phyloP scores from a whole-genome alignment of 2,113 vertebrate genomes.

The Crotalus helleri region DNA sequence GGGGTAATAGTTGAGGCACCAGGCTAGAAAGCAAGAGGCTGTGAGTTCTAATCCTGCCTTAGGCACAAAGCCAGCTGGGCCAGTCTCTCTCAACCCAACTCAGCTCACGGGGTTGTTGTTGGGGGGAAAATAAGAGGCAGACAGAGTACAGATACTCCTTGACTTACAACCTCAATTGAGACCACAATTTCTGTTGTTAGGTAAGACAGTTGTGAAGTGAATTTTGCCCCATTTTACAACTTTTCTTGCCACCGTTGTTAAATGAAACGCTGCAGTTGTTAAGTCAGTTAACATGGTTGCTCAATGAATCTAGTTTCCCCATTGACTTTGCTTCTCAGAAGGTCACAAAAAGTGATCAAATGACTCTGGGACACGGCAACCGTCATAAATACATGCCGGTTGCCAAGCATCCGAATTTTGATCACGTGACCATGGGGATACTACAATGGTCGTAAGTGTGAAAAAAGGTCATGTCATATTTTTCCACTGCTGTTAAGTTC shows the following conservation, averaged over 20 bases:
- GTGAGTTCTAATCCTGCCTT: neutral
- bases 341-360: neutral
- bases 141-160: neutral
- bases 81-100: neutral
- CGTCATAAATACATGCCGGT: neutral
- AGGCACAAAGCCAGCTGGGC: neutral
- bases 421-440: neutral
- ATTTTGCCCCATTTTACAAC: neutral
- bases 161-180: neutral
- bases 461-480: neutral
- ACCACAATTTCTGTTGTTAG: neutral
- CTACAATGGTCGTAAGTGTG: neutral
- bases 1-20: neutral
- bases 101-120: neutral
- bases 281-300: neutral
- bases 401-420: neutral
- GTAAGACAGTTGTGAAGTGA: neutral
- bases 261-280: neutral
- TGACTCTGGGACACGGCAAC: neutral
- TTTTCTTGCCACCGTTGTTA: neutral
- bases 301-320: neutral
- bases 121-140: neutral
- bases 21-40: neutral
- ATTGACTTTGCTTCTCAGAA: neutral
- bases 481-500: neutral